Conservation (phyloP, 2,797 vertebrate genomes). For the Pseudochirops corinnae region DNA sequence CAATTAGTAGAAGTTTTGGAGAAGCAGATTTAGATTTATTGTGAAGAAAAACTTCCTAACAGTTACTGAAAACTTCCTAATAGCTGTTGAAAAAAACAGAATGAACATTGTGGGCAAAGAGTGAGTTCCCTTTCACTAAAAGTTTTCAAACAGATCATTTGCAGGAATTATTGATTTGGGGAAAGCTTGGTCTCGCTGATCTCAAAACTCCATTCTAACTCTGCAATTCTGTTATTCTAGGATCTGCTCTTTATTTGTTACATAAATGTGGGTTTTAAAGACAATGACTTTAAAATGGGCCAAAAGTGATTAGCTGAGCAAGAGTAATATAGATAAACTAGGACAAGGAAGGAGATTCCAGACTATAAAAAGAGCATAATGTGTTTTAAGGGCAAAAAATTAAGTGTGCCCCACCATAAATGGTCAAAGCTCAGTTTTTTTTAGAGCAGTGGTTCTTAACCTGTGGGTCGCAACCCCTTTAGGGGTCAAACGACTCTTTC, state of each 20-base stretch:
- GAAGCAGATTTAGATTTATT: too few relatives aligned
- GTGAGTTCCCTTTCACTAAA: neutral
- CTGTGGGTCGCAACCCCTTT: too few relatives aligned
- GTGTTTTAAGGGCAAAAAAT: neutral
- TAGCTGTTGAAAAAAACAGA: too few relatives aligned
- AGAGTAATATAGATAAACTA: neutral
- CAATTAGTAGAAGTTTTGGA: too few relatives aligned
- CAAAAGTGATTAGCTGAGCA: neutral
- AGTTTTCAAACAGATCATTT: neutral
- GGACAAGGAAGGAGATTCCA: neutral
- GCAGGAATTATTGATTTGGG: neutral
- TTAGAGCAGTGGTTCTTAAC: too few relatives aligned
- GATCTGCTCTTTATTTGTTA: neutral
- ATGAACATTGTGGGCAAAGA: neutral
- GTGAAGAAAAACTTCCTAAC: too few relatives aligned
- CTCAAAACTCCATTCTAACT: neutral
- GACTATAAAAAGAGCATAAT: neutral
- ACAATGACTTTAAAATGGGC: neutral
- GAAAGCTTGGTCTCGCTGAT: neutral
- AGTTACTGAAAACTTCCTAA: too few relatives aligned
- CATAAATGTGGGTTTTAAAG: neutral
- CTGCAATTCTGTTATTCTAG: neutral
- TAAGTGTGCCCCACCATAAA: neutral
- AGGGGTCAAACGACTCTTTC: too few relatives aligned
- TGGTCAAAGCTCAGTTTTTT: neutral